These are phyloP conservation scores for Sinhomidia bicolor DNA, from an alignment of 2,888 invertebrate genomes.

Conservation along the genomic window DNA sequence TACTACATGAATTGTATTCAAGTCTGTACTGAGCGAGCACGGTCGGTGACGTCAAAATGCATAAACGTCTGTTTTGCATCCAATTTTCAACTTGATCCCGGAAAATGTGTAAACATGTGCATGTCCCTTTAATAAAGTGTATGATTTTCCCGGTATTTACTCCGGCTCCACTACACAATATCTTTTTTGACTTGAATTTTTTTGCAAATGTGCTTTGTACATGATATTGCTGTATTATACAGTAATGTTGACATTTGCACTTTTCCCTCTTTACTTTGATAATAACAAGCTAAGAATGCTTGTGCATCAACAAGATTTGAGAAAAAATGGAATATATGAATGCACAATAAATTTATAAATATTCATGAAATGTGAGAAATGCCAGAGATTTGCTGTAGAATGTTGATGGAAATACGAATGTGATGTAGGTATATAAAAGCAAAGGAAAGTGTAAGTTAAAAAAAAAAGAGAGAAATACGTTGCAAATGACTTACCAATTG, in stretches of 20 bases:
- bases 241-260: background rate
- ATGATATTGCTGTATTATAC: background rate
- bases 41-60: constrained; percentile 68
- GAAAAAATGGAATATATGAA: background rate
- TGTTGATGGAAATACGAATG: too few species aligned
- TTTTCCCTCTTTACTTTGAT: background rate
- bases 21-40: background rate
- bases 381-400: background rate
- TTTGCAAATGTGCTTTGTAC: too few species aligned
- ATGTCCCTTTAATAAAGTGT: background rate
- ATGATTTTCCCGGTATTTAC: constrained; percentile 1
- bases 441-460: too few species aligned
- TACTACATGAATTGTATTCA: constrained; percentile 18
- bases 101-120: constrained; percentile 70
- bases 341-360: constrained; percentile 10
- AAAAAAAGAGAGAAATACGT: too few species aligned
- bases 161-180: background rate
- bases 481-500: constrained; percentile 89
- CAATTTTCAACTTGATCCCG: constrained; percentile 53
- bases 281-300: background rate
- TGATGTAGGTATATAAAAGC: too few species aligned
- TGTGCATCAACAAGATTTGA: too few species aligned
- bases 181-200: too few species aligned
- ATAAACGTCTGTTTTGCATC: constrained; percentile 57
- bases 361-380: constrained; percentile 20